Evolutionary conservation across 2,888 invertebrate species (phyloP), one percentile per base, ranked within the genome.

Genomic region (Euclidia mi): DNA sequence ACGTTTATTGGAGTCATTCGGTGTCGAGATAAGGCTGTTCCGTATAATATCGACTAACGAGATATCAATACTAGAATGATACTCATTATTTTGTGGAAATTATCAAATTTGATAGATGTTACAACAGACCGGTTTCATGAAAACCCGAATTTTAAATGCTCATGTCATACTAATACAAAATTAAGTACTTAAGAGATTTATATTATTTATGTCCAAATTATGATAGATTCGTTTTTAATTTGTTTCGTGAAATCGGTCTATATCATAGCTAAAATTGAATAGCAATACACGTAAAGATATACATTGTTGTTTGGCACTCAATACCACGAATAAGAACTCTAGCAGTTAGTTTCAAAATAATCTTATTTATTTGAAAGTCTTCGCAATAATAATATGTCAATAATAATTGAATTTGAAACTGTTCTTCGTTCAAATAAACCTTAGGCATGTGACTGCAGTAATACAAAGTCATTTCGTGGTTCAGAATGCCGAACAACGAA

Each of bases 1-100:
- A 57, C 58, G 64, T 74, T 74, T 71, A 74, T 63, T 67, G 67
- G 59, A 80, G 74, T 73, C 74, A 68, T 67, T 62, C 57, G 51
- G 60, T 51, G 53, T 59, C 66, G 48, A 70, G 75, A 74, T 78
- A 77, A 73, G 68, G 61, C 56, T 60, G 32, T 50, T 44, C 41
- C 43, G 59, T 65, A 46, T 62, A 28, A 49, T 58, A 66, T 71
- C 43, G 40, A 63, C 25, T 60, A 55, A 37, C 15, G 44, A 53
- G 53, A 58, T 40, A 14, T 40, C 44, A 51, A 46, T 58, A 58
- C 49, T 60, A 31, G 49, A 58, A 52, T 55, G 45, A 62, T 51
- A 49, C 41, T 57, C 46, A 58, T 51, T 37, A 18, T 59, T 61
- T 56, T 48, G 50, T 31, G 31, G 25, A 35, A 15, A 46, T 48